Evolutionary conservation across 1,140 invertebrate genomes (phyloP), one percentile per base, ranked within the genome.

Genomic region (Aphidius ervi): DNA sequence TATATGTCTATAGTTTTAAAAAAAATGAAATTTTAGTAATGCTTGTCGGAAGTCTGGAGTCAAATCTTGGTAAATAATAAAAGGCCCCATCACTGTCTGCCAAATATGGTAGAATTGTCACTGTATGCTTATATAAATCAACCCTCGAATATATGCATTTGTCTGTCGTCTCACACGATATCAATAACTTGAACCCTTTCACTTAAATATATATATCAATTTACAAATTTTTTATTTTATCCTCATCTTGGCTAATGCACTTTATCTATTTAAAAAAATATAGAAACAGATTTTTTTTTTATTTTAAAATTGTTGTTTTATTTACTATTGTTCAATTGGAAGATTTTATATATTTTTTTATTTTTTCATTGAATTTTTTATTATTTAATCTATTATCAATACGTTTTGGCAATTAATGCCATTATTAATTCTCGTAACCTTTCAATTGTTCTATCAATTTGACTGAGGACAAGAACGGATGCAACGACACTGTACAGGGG

Each of bases 401-500:
- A 4, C 41, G 23, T 57, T 47, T 57, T 9, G 9, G 23, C 4
- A 31, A 31, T 31, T 31, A 31, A 40, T 47, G 39, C 23, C 50
- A 59, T 53, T 53, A 59, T 53, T 59, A 46, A 59, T 59, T 59
- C 41, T 8, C 16, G 42, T 37, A 45, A 47, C 46, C 53, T 61
- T 62, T 58, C 54, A 62, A 46, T 58, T 55, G 41, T 46, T 37
- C 55, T 57, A 56, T 57, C 60, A 57, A 62, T 56, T 56, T 62
- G 40, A 16, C 31, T 10, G 20, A 48, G 55, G 46, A 31, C 53
- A 56, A 56, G 49, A 16, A 16, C 16, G n/a, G 7, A 53, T 50
- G 23, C 40, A 40, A 4, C 4, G 23, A 31, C 23, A 31, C 1
- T 3, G 23, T 31, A 31, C 23, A 31, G 4, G 23, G 23, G 23